Evolutionary conservation across 2,888 invertebrate genomes (phyloP), one percentile per base, ranked within the genome.

Genomic region (Lydus trimaculatus): DNA sequence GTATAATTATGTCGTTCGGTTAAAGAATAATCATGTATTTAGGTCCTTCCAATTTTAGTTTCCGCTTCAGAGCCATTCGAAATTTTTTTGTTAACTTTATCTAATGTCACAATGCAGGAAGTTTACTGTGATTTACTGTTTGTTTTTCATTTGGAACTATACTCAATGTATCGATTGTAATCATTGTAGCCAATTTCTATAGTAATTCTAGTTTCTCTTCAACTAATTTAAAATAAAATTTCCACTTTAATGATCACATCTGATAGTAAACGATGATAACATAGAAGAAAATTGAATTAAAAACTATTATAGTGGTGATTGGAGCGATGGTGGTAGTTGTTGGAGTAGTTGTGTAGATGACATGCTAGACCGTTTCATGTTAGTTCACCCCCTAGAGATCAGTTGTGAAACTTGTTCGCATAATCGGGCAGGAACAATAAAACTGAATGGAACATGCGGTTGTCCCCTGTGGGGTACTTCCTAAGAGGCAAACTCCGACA

Each of bases 351-450:
- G 48, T 48, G 20, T 1, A 20, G 20, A 48, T 48, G 48, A 20
- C 48, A 20, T 9, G 13, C 20, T 9, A 23, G 31, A 33, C 31
- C 31, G 31, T 60, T 48, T 56, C 39, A 52, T n/a, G 28, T 64
- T n/a, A 58, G 64, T 58, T 33, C 52, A 31, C 17, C 60, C 65
- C 56, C 48, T 23, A 48, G 65, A 65, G 63, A 66, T 62, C 60
- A 60, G 60, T 60, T 60, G 58, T 48, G 31, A 20, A 61, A 65
- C 52, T 67, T 67, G 66, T 67, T 67, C 58, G 66, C 63, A 67
- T 67, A 67, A 63, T 58, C 63, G 48, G 43, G 33, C n/a, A 23
- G 63, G 43, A 67, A 63, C 63, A 67, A 67, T 63, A 67, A 67
- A 67, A 61, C 25, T 58, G 31, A 66, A 23, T 48, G 20, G 58